Conservation (phyloP, 92 coral and sea anemone genomes). For the Micromussa lordhowensis region DNA sequence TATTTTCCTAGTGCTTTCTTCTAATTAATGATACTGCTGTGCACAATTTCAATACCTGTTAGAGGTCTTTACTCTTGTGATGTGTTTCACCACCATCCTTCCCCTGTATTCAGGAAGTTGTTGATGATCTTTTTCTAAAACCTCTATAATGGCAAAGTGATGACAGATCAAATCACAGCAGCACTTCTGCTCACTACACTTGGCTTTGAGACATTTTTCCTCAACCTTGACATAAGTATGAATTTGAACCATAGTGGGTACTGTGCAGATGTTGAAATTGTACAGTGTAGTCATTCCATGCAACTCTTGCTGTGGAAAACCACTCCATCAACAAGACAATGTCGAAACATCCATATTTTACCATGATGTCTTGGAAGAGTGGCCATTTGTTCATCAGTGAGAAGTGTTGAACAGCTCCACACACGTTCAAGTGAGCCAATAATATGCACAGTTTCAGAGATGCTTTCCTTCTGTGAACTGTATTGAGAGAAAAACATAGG, state of each 20-base stretch:
- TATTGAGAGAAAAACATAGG: neutral
- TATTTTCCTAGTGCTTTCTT: too few species aligned
- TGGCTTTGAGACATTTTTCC: slow-evolving; percentile 22
- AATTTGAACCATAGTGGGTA: slow-evolving; percentile 22
- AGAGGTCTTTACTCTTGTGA: slow-evolving; percentile 16
- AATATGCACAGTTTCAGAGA: slow-evolving; percentile 2
- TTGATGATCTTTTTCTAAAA: slow-evolving; percentile 2
- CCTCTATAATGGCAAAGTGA: slow-evolving; percentile 19
- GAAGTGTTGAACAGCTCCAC: slow-evolving; percentile 9
- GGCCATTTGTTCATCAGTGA: slow-evolving; percentile 9
- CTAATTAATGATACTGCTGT: neutral
- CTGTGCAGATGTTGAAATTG: neutral
- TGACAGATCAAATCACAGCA: slow-evolving; percentile 6
- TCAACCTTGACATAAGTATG: slow-evolving; percentile 25
- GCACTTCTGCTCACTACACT: slow-evolving; percentile 19
- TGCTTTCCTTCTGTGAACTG: slow-evolving; percentile 15
- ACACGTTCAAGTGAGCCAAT: slow-evolving; percentile 37
- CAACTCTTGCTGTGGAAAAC: slow-evolving; percentile 28
- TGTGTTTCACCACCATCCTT: slow-evolving; percentile 1
- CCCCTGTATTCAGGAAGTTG: slow-evolving; percentile 32
- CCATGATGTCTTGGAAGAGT: slow-evolving; percentile 19
- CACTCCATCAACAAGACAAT: slow-evolving; percentile 4
- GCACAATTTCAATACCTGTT: neutral
- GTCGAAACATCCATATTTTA: slow-evolving; percentile 15
- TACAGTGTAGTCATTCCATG: slow-evolving; percentile 27